These are phyloP conservation scores for Alosa alosa DNA, from an alignment of 2,113 vertebrate species.

Conservation along the genomic window DNA sequence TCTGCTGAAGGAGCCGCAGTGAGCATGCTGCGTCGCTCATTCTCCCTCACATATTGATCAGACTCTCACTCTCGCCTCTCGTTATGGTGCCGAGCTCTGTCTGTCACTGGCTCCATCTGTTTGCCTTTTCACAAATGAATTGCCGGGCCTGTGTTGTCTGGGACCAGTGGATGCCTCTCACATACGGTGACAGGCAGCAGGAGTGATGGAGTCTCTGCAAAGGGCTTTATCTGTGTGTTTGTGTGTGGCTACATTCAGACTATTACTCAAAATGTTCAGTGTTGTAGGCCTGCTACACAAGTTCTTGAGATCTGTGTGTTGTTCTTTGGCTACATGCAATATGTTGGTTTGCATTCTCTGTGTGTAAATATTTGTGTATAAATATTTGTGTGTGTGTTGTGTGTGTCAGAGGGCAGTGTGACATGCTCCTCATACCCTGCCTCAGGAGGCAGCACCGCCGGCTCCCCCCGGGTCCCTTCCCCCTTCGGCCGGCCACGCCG, in stretches of 20 bases:
- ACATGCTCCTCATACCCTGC: slow-evolving; percentile 52
- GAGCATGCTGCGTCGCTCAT: not conserved
- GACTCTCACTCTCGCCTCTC: not conserved
- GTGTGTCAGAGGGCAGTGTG: slow-evolving; percentile 41
- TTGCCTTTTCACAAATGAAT: not conserved
- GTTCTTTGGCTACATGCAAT: not conserved
- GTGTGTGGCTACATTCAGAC: not conserved
- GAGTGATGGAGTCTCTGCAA: not conserved
- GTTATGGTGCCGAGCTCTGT: not conserved
- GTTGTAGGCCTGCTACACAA: too few relatives aligned
- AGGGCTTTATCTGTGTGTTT: not conserved
- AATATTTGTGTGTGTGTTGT: slow-evolving; percentile 41
- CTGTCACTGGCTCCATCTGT: not conserved
- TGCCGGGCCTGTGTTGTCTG: not conserved
- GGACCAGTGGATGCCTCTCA: not conserved
- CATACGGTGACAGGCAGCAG: not conserved
- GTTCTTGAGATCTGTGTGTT: not conserved
- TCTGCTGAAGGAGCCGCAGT: not conserved
- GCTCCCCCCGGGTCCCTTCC: slow-evolving; percentile 37
- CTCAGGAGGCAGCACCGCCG: slow-evolving; percentile 62
- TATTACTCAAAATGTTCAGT: too few relatives aligned
- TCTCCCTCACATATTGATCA: not conserved
- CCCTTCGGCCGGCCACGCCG: slow-evolving; percentile 27
- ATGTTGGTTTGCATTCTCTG: not conserved
- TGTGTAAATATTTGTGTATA: not conserved